Evolutionary conservation across 2,113 vertebrate species (phyloP), one percentile per base, ranked within the genome.

Genomic region (Eudyptes chrysolophus): DNA sequence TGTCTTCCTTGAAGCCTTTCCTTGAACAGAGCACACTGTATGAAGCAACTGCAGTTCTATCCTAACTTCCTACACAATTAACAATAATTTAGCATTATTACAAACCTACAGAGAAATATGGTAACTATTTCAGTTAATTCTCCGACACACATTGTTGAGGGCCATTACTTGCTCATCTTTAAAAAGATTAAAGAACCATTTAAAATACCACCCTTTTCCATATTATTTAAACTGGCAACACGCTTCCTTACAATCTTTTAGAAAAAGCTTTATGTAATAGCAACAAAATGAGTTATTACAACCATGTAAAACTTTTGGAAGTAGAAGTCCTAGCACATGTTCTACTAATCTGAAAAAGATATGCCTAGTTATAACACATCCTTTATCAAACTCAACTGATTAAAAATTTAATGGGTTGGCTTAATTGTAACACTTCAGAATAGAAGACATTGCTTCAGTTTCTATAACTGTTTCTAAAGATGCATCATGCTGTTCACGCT

Each of bases 1-100:
- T 84, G 15, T 58, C 76, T 74, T 93, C 76, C 65, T 92, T 87
- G 86, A 68, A 95, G 92, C 51, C 64, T 91, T 95, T 96, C 95
- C 96, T 13, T 90, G 83, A 96, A 81, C 42, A 96, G 38, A 81
- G 54, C 51, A 66, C 74, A n/a, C 51, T 78, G 22, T 12, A 88
- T 7, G 30, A 66, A 85, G 51, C 71, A 96, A 87, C 44, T 58
- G 40, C 46, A 68, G 90, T 40, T 62, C 54, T 83, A 54, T 58
- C n/a, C 27, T 65, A 76, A 83, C 52, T 44, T 80, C 65, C 76
- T 80, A 89, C 57, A 81, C 66, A 75, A 87, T 16, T 88, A 69
- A 78, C 40, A 94, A 70, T 21, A 84, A 68, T 46, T 75, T 48
- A 87, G 34, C 60, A 66, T 69, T 96, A 66, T 62, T 95, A 84